Evolutionary conservation across 2,113 vertebrate genomes (phyloP), one percentile per base, ranked within the genome.

Genomic region (Apodemus sylvaticus): DNA sequence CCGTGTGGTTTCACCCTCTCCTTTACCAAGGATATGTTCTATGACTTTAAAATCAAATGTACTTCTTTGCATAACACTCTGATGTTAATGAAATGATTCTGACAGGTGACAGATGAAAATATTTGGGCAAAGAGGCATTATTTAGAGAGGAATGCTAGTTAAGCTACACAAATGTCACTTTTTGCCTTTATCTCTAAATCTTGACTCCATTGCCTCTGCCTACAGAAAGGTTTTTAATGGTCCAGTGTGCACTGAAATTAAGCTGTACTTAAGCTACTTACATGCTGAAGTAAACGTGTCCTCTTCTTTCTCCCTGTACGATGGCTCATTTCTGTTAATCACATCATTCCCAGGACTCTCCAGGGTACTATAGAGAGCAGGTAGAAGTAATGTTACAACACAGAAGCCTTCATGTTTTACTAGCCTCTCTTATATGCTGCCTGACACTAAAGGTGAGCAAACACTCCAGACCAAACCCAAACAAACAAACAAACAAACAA

Each of bases 241-340:
- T 87, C 86, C 78, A 93, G 58, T 60, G 77, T 79, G 85, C 78
- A n/a, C 20, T 64, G 92, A 90, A 87, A 98, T 97, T 97, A 96
- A 98, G 96, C 89, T 95, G 87, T 74, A 53, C 81, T 73, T 17
- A 64, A 96, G 90, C 73, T 94, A 97, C 98, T 96, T 90, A 94
- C 96, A 93, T 97, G 92, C 90, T 96, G 93, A 98, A 97, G 97
- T 95, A 97, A 98, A 97, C 94, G 93, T 94, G 90, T 91, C 76
- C 96, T 86, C 77, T 86, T 88, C 94, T 96, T 98, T 96, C 91
- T 96, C 53, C 68, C 93, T 90, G 66, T 97, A 95, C 64, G 68
- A 96, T 91, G 92, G 70, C 92, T 94, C 70, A 64, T 97, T 96
- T 93, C 89, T 95, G 42, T 95, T 98, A 98, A 98, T 97, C 97